Base-by-base conservation (phyloP, 2,113 vertebrate species). In the Malurus alboscapulatus region DNA sequence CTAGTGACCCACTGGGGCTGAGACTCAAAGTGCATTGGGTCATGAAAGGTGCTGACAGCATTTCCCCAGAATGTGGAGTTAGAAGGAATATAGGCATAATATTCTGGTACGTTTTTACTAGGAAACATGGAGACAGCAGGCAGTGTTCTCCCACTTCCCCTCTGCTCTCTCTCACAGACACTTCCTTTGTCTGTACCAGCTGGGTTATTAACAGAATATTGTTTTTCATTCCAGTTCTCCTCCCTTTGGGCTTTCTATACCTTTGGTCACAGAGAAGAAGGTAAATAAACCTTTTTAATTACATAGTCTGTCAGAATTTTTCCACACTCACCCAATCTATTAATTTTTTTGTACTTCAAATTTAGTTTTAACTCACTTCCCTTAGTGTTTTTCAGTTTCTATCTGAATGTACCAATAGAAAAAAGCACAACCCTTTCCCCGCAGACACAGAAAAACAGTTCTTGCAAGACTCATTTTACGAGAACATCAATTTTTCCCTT, bases 281-380 rank as follows among this genome's bases (percentile, higher is more conserved):
- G 92, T 89, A 96, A 94, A 95, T 93, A 93, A 94, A 87, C 68
- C 53, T 86, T 95, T 96, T 94, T 81, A 95, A 95, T 96, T 94
- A 93, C 74, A 67, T 63, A 61, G 78, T 78, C 91, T 84, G 92
- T 51, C 87, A 88, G 61, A 92, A 82, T 96, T 97, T 95, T 92
- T 90, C 68, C 36, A 78, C 68, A 30, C 30, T 95, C 81, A 92
- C 78, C 85, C 58, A 84, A 72, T 92, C 91, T 90, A 95, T 93
- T 95, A 90, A 27, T 19, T 65, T 58, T 91, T 94, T 90, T 87
- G 36, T 65, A 94, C 74, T 95, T 94, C n/a, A 81, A n/a, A 88
- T 78, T 95, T 61, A 36, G 58, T 93, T 92, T 89, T 83, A 92
- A 54, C 51, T 32, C 32, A 2, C 12, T 78, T 58, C 48, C 71